Conservation (phyloP, 2,113 vertebrate species). For the Clarias macrocephalus region DNA sequence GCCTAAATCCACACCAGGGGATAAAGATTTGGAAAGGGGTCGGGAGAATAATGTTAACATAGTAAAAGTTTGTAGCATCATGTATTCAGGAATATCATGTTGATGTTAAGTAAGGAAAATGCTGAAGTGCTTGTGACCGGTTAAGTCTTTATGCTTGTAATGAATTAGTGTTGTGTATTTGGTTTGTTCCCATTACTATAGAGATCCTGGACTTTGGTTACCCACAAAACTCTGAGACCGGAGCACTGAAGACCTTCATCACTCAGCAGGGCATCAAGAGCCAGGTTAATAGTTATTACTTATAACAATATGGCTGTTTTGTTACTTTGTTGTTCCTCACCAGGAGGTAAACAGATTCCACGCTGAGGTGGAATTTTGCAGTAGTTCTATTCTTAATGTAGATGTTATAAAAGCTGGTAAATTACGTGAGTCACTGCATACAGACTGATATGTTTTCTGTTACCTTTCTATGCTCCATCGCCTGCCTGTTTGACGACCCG, state of each 20-base stretch:
- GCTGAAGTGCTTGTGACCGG: neutral
- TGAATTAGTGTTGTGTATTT: slow-evolving; percentile 32
- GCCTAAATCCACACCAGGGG: neutral
- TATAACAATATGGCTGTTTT: neutral
- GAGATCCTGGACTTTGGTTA: slow-evolving; percentile 99
- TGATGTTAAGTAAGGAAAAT: neutral
- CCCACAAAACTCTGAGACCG: slow-evolving; percentile 98
- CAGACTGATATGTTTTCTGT: slow-evolving; percentile 9
- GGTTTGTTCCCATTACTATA: slow-evolving; percentile 64
- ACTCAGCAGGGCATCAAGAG: slow-evolving; percentile 99
- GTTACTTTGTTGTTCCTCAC: neutral
- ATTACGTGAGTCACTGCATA: neutral
- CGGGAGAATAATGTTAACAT: neutral
- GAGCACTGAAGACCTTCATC: slow-evolving; percentile 98
- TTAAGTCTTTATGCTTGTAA: neutral
- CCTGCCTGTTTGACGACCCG: slow-evolving; percentile 5
- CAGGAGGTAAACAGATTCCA: neutral
- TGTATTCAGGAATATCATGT: neutral
- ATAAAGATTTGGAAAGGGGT: neutral
- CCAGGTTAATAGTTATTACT: slow-evolving; percentile 76
- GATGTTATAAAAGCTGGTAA: neutral
- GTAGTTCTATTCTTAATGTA: neutral
- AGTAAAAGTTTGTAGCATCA: neutral
- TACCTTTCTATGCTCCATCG: neutral
- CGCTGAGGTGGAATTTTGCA: neutral